Conservation (phyloP, 1,140 invertebrate genomes). For the Temnothorax nylanderi region DNA sequence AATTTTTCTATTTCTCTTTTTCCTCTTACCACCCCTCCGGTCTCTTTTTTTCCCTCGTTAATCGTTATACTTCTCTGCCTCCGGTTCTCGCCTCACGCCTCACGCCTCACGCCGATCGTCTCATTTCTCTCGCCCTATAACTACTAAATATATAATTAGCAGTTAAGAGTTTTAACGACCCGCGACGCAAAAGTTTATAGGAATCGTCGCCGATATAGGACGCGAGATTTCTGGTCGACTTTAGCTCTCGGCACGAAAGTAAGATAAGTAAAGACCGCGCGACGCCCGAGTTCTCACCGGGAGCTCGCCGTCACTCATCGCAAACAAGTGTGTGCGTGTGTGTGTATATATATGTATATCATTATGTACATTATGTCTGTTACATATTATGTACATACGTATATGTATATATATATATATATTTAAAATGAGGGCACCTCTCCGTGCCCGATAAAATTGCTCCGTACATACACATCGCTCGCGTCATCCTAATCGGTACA, state of each 20-base stretch:
- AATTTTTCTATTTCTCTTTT: conserved; percentile 32
- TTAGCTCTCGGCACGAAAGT: conserved; percentile 29
- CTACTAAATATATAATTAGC: conserved; percentile 24
- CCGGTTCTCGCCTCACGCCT: conserved; percentile 15
- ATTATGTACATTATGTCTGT: conserved; percentile 56
- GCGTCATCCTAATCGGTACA: conserved; percentile 37
- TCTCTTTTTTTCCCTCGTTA: background rate
- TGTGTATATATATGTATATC: conserved; percentile 52
- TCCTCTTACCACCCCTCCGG: background rate
- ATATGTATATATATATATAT: conserved; percentile 48
- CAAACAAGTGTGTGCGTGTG: background rate
- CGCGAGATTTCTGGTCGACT: conserved; percentile 37
- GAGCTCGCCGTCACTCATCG: background rate
- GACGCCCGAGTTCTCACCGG: conserved; percentile 12
- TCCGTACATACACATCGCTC: conserved; percentile 36
- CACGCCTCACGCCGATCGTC: conserved; percentile 26
- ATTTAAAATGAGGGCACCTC: background rate
- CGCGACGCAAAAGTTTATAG: conserved; percentile 47
- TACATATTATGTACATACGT: conserved; percentile 45
- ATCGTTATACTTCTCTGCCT: background rate
- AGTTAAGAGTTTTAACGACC: conserved; percentile 51
- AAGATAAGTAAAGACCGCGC: conserved; percentile 41
- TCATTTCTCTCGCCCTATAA: background rate
- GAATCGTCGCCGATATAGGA: background rate
- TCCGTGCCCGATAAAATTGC: conserved; percentile 18